Evolutionary conservation across 2,888 invertebrate species (phyloP).

Genomic region (Hydropsyche betteni): DNA sequence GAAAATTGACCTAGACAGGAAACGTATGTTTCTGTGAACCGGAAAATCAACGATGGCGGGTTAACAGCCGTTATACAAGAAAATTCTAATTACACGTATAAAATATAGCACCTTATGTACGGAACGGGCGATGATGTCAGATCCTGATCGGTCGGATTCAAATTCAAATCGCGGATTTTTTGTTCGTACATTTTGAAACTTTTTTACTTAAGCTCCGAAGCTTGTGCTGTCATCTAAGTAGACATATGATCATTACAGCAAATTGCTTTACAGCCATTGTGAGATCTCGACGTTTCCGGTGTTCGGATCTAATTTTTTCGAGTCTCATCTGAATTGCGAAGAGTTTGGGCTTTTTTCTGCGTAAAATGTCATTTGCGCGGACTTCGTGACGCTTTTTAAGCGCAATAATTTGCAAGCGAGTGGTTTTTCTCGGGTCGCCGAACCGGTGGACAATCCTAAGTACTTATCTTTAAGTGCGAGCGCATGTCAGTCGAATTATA

Average conservation of each 20-base stretch:
- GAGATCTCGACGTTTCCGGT: no score
- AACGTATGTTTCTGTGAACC: slow-evolving; percentile 40
- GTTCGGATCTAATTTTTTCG: background rate
- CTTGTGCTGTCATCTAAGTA: no score
- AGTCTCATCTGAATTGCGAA: background rate
- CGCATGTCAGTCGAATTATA: no score
- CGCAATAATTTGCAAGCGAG: slow-evolving; percentile 2
- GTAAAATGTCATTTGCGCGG: background rate
- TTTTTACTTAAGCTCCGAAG: no score
- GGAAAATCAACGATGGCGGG: slow-evolving; percentile 39
- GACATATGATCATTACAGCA: no score
- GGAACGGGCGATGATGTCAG: background rate
- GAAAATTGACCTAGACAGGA: slow-evolving; percentile 43
- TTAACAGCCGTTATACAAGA: slow-evolving; percentile 39
- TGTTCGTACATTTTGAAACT: no score
- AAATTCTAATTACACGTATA: slow-evolving; percentile 24
- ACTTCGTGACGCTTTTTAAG: slow-evolving; percentile 20
- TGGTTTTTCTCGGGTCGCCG: background rate
- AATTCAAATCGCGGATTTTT: no score
- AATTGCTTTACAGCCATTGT: no score
- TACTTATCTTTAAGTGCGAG: no score
- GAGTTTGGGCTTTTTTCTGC: background rate
- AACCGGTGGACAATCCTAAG: background rate
- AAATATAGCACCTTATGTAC: background rate
- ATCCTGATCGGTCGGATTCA: slow-evolving; percentile 1